Evolutionary conservation across 1,140 invertebrate genomes (phyloP), one percentile per base, ranked within the genome.

Genomic region (Drosophila equinoxialis): DNA sequence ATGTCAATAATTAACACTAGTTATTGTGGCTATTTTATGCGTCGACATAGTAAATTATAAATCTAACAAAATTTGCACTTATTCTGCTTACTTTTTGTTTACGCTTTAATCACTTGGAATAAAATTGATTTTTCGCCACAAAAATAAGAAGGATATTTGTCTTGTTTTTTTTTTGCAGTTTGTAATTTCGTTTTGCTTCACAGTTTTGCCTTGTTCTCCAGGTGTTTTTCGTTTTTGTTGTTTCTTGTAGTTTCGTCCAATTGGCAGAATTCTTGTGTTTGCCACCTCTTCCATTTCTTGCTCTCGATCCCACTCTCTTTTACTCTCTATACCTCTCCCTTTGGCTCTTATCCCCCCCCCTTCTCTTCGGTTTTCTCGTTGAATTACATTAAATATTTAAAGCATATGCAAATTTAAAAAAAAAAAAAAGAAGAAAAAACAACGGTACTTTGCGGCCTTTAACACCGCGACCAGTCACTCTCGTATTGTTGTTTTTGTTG

Each of bases 351-450:
- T 75, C 74, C n/a, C 17, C 17, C 77, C 77, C 83, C 79, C 1
- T 83, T 74, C 74, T 74, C 76, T 78, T 75, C 80, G 79, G 10
- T 83, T 77, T 71, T 74, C 79, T 84, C 84, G 73, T 90, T 87
- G 85, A 81, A 89, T 89, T 89, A 75, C 85, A 89, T 89, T 89
- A 90, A 89, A 89, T 90, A 89, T 89, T 89, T 84, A 89, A 89
- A 89, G 71, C 84, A 89, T 89, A 89, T 89, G 84, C 84, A 89
- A 89, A 90, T 89, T 89, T 89, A 81, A 87, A 75, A 85, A 84
- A 87, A 81, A 63, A 51, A 68, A 80, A 74, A 80, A 81, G 73
- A 78, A 75, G 74, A 71, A 87, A 81, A 71, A 62, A 68, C 80
- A 74, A 83, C 77, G 80, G 66, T 73, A 77, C 77, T 77, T 83